A percentile compares a stretch with the other conserved stretches of the same genome.
Evolutionary conservation across 2,113 vertebrate species (phyloP).

Genomic region (Alethe diademata): DNA sequence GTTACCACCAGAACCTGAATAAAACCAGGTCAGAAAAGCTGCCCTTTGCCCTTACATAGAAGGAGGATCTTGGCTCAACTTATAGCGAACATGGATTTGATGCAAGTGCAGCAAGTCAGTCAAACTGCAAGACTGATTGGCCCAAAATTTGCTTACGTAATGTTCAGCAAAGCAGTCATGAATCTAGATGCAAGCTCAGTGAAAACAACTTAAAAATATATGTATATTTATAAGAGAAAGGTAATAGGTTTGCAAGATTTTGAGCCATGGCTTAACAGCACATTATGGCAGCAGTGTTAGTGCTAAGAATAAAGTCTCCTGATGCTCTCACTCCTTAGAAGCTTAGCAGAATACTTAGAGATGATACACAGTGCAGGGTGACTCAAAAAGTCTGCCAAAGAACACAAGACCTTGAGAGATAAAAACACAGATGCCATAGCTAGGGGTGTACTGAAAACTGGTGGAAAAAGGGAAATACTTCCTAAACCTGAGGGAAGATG

Average conservation of each 20-base stretch:
- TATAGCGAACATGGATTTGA: neutral
- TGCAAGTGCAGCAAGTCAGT: neutral
- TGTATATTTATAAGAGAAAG: neutral
- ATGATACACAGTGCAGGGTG: neutral
- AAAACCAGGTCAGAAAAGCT: neutral
- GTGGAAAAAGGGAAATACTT: conserved; percentile 9
- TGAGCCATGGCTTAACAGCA: conserved; percentile 9
- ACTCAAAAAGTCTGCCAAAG: conserved; percentile 48
- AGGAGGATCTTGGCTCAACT: neutral
- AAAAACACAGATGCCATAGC: conserved; percentile 48
- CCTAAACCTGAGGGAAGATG: neutral
- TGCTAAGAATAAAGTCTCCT: conserved; percentile 51
- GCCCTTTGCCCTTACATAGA: neutral
- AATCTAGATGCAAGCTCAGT: neutral
- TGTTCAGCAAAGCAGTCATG: neutral
- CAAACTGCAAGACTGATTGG: neutral
- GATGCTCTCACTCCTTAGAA: conserved; percentile 21
- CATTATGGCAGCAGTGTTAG: neutral
- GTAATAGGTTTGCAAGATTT: conserved; percentile 24
- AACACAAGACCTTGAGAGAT: conserved; percentile 45
- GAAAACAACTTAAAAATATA: neutral
- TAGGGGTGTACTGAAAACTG: conserved; percentile 44
- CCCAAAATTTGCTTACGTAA: neutral
- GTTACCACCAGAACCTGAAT: neutral
- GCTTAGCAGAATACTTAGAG: conserved; percentile 45